These are phyloP conservation scores for Cantharis rustica DNA, from an alignment of 2,888 invertebrate species.

Conservation along the genomic window DNA sequence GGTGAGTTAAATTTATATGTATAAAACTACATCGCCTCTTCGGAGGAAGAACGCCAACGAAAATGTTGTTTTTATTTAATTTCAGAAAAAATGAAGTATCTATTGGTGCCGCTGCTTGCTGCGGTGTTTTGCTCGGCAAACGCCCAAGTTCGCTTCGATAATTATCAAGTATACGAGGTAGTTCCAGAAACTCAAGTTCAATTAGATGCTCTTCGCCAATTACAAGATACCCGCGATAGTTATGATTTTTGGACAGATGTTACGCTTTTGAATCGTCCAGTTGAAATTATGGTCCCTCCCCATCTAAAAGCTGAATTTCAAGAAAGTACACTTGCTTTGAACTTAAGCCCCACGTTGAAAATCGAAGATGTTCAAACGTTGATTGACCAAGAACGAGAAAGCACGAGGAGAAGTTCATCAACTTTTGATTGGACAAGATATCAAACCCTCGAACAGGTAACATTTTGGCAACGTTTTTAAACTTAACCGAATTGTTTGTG, in stretches of 20 bases:
- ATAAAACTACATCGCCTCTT: too few relatives aligned
- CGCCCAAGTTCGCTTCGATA: constrained; percentile 34
- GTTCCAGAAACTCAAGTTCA: constrained; percentile 36
- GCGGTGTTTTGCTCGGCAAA: neutral
- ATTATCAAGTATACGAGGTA: constrained; percentile 46
- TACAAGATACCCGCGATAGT: neutral
- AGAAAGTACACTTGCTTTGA: constrained; percentile 50
- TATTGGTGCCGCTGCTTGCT: neutral
- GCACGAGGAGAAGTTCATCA: neutral
- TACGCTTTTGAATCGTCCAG: constrained; percentile 49
- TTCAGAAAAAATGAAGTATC: neutral
- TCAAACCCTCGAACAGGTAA: constrained; percentile 60
- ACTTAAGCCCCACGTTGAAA: constrained; percentile 54
- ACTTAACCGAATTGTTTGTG: neutral
- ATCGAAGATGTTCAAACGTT: constrained; percentile 65
- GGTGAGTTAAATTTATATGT: neutral
- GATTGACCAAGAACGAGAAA: constrained; percentile 55
- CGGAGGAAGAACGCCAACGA: too few relatives aligned
- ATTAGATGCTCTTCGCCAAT: neutral
- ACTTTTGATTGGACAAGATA: constrained; percentile 66
- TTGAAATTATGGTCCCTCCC: constrained; percentile 61
- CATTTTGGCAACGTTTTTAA: neutral
- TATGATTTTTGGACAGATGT: constrained; percentile 55
- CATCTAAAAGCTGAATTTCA: constrained; percentile 56
- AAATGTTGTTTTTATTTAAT: neutral